phyloP scores from a whole-genome alignment of 2,113 vertebrate species.

The Halichoerus grypus region DNA sequence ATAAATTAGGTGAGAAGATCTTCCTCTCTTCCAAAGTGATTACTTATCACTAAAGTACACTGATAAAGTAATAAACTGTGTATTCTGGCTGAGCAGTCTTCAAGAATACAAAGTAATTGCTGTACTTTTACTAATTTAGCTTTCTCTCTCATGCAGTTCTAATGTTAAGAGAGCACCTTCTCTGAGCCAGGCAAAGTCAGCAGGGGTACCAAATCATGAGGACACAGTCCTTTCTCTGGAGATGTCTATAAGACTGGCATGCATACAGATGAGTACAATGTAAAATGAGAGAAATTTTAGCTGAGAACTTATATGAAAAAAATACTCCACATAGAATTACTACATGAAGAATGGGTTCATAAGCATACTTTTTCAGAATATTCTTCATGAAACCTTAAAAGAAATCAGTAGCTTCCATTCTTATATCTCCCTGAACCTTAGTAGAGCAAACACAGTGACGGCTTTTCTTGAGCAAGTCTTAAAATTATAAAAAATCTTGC shows the following conservation, averaged over 20 bases:
- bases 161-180: not conserved
- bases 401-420: not conserved
- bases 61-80: not conserved
- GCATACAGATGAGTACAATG: not conserved
- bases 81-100: not conserved
- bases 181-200: not conserved
- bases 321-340: not conserved
- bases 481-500: not conserved
- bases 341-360: not conserved
- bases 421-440: not conserved
- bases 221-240: not conserved
- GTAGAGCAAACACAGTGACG: not conserved
- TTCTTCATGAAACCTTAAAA: slow-evolving; percentile 6
- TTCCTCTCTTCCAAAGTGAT: slow-evolving; percentile 13
- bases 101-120: not conserved
- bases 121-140: not conserved
- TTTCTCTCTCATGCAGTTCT: not conserved
- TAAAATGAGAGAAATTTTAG: slow-evolving; percentile 8
- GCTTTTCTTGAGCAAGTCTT: not conserved
- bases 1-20: slow-evolving; percentile 11
- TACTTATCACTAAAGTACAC: not conserved
- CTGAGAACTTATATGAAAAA: not conserved
- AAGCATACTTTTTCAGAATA: not conserved
- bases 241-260: not conserved
- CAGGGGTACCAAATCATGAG: not conserved